Percentiles rank a stretch among this genome's conserved stretches.
Evolutionary conservation across 2,797 vertebrate species (phyloP).

Genomic region (Sebastes miniatus): DNA sequence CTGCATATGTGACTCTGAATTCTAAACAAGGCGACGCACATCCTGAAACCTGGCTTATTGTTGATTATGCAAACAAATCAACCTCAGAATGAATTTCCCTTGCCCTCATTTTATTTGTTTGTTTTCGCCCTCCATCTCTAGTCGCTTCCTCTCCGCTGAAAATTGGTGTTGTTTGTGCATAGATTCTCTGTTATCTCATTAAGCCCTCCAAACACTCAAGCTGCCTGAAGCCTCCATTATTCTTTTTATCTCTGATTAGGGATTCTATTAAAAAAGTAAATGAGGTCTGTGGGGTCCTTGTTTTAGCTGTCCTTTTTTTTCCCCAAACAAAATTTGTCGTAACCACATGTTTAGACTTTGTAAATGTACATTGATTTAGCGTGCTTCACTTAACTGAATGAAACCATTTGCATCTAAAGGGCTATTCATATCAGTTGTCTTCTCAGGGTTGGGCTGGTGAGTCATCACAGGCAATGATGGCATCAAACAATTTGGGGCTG

Average conservation of each 20-base stretch:
- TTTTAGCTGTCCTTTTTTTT: neutral
- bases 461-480: neutral
- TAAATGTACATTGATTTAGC: constrained; percentile 9
- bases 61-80: constrained; percentile 62
- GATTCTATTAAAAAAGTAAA: constrained; percentile 74
- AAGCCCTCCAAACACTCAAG: constrained; percentile 59
- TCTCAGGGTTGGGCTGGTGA: neutral
- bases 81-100: constrained; percentile 40
- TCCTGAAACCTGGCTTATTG: constrained; percentile 7
- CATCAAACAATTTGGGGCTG: neutral
- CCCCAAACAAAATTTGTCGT: neutral
- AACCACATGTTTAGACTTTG: constrained; percentile 26
- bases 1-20: neutral
- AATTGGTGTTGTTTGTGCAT: constrained; percentile 50
- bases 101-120: constrained; percentile 59
- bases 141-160: constrained; percentile 32
- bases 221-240: constrained; percentile 65
- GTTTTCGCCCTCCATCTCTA: constrained; percentile 27
- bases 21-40: neutral
- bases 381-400: constrained; percentile 10
- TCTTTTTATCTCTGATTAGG: constrained; percentile 71
- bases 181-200: constrained; percentile 67
- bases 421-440: constrained; percentile 7
- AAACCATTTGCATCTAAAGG: constrained; percentile 5
- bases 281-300: constrained; percentile 60